phyloP scores from a whole-genome alignment of 2,797 vertebrate species.

The Buceros bicornis region DNA sequence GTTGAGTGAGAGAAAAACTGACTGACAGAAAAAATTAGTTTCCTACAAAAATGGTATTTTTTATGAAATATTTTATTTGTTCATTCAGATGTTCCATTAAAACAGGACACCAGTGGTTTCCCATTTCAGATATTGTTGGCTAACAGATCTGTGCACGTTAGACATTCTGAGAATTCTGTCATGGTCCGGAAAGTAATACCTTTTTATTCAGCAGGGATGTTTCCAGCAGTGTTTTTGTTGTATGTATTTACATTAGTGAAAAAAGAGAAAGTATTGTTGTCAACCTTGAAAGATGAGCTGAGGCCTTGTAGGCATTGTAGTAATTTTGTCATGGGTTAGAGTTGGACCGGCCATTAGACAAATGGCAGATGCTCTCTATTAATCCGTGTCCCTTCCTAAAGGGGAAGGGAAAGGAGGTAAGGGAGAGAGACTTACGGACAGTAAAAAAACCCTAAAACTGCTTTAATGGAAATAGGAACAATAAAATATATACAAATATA shows the following conservation, averaged over 20 bases:
- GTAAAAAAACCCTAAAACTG: no score
- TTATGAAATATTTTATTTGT: not conserved
- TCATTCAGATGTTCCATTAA: not conserved
- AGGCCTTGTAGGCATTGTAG: fast-evolving
- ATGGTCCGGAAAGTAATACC: not conserved
- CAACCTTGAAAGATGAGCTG: not conserved
- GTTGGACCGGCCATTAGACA: no score
- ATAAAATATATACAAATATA: no score
- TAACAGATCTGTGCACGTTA: not conserved
- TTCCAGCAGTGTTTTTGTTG: not conserved
- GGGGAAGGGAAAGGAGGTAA: no score
- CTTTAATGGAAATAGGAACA: no score
- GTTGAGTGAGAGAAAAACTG: not conserved
- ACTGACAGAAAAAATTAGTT: not conserved
- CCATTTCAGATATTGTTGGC: not conserved
- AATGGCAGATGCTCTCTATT: no score
- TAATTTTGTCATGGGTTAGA: not conserved
- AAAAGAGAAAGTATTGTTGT: not conserved
- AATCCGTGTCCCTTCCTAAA: no score
- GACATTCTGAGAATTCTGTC: not conserved
- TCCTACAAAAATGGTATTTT: not conserved
- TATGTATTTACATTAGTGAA: not conserved
- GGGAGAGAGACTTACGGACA: no score
- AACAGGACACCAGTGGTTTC: not conserved
- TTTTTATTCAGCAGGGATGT: not conserved